phyloP scores from a whole-genome alignment of 2,113 vertebrate species.

The Mola mola region DNA sequence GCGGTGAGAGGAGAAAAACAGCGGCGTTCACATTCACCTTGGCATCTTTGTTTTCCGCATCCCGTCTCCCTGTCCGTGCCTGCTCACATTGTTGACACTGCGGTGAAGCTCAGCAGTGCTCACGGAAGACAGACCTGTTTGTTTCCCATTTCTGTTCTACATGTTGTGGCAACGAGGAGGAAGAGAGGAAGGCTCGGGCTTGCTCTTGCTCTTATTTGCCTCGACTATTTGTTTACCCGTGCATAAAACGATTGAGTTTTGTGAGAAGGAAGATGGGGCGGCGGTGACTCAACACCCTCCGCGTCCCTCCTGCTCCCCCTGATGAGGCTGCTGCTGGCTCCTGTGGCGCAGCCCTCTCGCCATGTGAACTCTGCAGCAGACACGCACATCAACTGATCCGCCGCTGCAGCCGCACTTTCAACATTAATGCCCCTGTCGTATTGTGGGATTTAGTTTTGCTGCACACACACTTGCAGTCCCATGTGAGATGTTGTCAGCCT shows the following conservation, averaged over 20 bases:
- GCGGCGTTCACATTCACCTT: slow-evolving; percentile 5
- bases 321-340: slow-evolving; percentile 44
- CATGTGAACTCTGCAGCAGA: slow-evolving; percentile 28
- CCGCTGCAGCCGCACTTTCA: too few relatives aligned
- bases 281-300: slow-evolving; percentile 50
- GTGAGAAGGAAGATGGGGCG: slow-evolving; percentile 35
- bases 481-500: too few relatives aligned
- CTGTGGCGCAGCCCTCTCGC: slow-evolving; percentile 36
- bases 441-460: too few relatives aligned
- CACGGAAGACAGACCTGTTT: slow-evolving; percentile 49
- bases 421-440: too few relatives aligned
- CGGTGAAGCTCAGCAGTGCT: slow-evolving; percentile 36
- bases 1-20: not conserved
- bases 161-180: slow-evolving; percentile 9
- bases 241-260: slow-evolving; percentile 47
- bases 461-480: too few relatives aligned
- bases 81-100: slow-evolving; percentile 42
- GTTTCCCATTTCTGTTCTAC: slow-evolving; percentile 36
- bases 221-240: slow-evolving; percentile 57
- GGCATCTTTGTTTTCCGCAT: slow-evolving; percentile 11
- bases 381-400: not conserved
- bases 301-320: slow-evolving; percentile 21
- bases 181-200: too few relatives aligned
- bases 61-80: slow-evolving; percentile 9
- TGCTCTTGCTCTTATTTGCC: slow-evolving; percentile 42